A percentile compares a stretch with the other conserved stretches of the same genome.
Evolutionary conservation across 2,888 invertebrate species (phyloP).

Genomic region (Melinopterus prodromus): DNA sequence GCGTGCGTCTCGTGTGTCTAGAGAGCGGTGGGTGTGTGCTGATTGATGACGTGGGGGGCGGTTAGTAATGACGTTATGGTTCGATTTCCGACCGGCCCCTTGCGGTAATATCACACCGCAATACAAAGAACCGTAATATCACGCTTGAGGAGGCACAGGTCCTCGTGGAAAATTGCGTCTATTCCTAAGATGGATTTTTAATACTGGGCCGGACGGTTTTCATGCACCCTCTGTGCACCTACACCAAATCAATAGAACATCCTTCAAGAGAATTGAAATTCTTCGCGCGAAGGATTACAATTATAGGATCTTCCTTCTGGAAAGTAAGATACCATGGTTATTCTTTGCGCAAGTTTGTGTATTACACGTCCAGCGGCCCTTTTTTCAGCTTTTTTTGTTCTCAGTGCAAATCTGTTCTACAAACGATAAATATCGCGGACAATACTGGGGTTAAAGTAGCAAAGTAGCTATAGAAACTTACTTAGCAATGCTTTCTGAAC

Average conservation of each 20-base stretch:
- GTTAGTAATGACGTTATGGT: neutral
- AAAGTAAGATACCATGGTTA: too few relatives aligned
- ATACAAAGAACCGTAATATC: constrained; percentile 4
- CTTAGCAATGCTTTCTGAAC: too few relatives aligned
- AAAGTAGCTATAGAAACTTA: too few relatives aligned
- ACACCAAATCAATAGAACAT: neutral
- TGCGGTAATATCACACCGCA: neutral
- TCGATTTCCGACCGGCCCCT: neutral
- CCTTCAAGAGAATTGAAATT: neutral
- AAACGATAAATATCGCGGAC: too few relatives aligned
- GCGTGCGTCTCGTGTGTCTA: neutral
- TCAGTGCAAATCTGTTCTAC: too few relatives aligned
- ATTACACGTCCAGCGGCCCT: too few relatives aligned
- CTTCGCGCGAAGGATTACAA: too few relatives aligned
- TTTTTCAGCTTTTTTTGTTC: too few relatives aligned
- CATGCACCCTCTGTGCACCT: neutral
- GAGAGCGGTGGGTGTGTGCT: neutral
- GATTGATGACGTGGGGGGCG: constrained; percentile 4
- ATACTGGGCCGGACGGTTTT: neutral
- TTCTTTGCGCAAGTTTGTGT: too few relatives aligned
- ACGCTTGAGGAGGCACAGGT: neutral
- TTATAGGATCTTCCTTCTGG: too few relatives aligned
- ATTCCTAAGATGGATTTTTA: constrained; percentile 4
- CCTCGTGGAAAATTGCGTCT: neutral
- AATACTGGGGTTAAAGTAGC: too few relatives aligned